Conservation (phyloP, 1,140 invertebrate genomes). For the Penaeus vannamei region DNA sequence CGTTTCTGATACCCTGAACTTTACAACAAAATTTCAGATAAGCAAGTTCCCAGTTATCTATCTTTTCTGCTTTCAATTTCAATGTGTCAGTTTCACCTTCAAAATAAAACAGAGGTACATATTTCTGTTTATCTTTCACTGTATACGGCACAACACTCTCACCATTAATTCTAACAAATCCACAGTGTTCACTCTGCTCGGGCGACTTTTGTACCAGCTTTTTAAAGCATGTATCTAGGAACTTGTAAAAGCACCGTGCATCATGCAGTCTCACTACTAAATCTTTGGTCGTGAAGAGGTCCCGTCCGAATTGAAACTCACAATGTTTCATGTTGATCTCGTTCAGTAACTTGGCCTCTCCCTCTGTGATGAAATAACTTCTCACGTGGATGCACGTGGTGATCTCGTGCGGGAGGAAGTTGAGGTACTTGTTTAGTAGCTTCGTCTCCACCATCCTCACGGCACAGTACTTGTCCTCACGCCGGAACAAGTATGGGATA, state of each 20-base stretch:
- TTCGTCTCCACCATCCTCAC: constrained; percentile 92
- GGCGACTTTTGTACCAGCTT: constrained; percentile 78
- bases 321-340: constrained; percentile 95
- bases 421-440: constrained; percentile 80
- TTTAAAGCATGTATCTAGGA: constrained; percentile 88
- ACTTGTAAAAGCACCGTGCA: constrained; percentile 91
- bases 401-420: constrained; percentile 70
- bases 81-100: constrained; percentile 92
- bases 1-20: constrained; percentile 91
- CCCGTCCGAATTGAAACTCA: constrained; percentile 89
- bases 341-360: constrained; percentile 90
- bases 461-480: constrained; percentile 87
- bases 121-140: constrained; percentile 82
- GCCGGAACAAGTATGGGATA: constrained; percentile 89
- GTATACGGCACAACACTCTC: constrained; percentile 95
- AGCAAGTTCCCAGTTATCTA: constrained; percentile 91
- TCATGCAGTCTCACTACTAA: constrained; percentile 89
- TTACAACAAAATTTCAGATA: constrained; percentile 96
- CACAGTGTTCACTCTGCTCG: constrained; percentile 83
- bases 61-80: constrained; percentile 84
- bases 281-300: constrained; percentile 91
- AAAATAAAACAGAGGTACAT: constrained; percentile 94
- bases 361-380: constrained; percentile 93
- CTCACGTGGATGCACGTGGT: constrained; percentile 86
- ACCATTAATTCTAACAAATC: constrained; percentile 94